Percentiles rank a stretch among this genome's conserved stretches.
These are phyloP conservation scores for Formica selysi DNA, from an alignment of 1,140 invertebrate genomes.

Conservation along the genomic window DNA sequence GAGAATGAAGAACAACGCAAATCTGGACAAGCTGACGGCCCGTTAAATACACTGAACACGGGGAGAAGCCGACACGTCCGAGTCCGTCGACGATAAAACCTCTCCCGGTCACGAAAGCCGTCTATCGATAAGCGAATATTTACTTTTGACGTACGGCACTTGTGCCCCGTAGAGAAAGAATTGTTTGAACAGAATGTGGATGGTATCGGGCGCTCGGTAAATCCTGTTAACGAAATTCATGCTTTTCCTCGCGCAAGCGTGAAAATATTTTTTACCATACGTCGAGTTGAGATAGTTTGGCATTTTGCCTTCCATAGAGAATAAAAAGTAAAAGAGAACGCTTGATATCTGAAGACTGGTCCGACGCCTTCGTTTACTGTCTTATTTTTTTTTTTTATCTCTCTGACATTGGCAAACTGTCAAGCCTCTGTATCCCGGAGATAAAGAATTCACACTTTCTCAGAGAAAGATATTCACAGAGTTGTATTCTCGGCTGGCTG, in stretches of 20 bases:
- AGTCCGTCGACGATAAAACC: slow-evolving; percentile 46
- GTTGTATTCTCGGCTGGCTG: slow-evolving; percentile 53
- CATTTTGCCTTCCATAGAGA: slow-evolving; percentile 46
- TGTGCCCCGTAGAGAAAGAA: slow-evolving; percentile 55
- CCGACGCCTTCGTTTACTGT: slow-evolving; percentile 53
- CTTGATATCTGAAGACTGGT: slow-evolving; percentile 51
- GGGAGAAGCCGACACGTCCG: slow-evolving; percentile 35
- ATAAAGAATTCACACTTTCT: slow-evolving; percentile 63
- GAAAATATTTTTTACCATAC: slow-evolving; percentile 54
- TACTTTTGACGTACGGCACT: slow-evolving; percentile 62
- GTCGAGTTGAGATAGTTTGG: slow-evolving; percentile 50
- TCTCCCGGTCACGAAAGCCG: slow-evolving; percentile 51
- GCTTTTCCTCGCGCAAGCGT: slow-evolving; percentile 59
- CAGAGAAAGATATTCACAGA: slow-evolving; percentile 54
- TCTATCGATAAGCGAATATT: slow-evolving; percentile 63
- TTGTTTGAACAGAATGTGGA: slow-evolving; percentile 58
- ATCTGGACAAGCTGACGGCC: slow-evolving; percentile 48
- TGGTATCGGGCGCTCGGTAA: slow-evolving; percentile 55
- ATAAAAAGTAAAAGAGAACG: slow-evolving; percentile 35
- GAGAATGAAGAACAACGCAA: slow-evolving; percentile 31
- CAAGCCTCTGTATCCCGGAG: slow-evolving; percentile 57
- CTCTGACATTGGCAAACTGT: slow-evolving; percentile 61
- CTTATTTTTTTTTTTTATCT: background rate
- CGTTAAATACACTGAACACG: slow-evolving; percentile 58
- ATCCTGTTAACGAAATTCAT: slow-evolving; percentile 63